Percentiles rank a stretch among this genome's conserved stretches.
These are phyloP conservation scores for Gambusia yucatana DNA, from an alignment of 2,797 vertebrate genomes.

Conservation along the genomic window DNA sequence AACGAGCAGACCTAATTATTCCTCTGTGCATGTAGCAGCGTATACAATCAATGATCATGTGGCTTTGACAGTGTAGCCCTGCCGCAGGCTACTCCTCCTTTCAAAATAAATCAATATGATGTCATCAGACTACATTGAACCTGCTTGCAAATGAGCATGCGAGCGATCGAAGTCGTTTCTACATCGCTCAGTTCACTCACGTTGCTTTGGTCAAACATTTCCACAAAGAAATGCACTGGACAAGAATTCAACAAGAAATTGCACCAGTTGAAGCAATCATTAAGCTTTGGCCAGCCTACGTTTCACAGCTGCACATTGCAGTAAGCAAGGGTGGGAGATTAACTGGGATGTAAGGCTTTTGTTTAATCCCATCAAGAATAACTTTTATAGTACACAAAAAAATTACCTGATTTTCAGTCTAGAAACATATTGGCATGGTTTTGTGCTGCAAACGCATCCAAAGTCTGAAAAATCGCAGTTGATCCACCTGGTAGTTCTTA, in stretches of 20 bases:
- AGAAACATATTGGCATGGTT: background rate
- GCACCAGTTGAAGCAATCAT: background rate
- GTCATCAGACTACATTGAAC: conserved; percentile 42
- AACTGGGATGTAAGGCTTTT: conserved; percentile 5
- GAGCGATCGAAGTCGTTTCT: conserved; percentile 42
- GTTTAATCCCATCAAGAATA: conserved; percentile 5
- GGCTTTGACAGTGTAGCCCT: conserved; percentile 20
- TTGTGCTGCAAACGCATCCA: background rate
- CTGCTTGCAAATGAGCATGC: conserved; percentile 20
- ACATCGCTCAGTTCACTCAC: conserved; percentile 12
- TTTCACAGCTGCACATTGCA: background rate
- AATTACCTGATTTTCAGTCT: background rate
- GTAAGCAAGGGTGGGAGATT: background rate
- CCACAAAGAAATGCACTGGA: background rate
- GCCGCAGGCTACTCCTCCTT: conserved; percentile 39
- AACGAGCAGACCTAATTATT: background rate
- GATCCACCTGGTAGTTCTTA: background rate
- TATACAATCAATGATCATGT: conserved; percentile 30
- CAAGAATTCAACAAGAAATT: background rate
- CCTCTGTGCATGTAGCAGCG: background rate
- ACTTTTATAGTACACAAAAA: conserved; percentile 8
- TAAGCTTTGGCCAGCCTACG: background rate
- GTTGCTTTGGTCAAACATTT: background rate
- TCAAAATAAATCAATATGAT: conserved; percentile 56
- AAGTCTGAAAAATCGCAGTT: background rate